Conservation (phyloP, 2,113 vertebrate species). For the Panthera uncia region DNA sequence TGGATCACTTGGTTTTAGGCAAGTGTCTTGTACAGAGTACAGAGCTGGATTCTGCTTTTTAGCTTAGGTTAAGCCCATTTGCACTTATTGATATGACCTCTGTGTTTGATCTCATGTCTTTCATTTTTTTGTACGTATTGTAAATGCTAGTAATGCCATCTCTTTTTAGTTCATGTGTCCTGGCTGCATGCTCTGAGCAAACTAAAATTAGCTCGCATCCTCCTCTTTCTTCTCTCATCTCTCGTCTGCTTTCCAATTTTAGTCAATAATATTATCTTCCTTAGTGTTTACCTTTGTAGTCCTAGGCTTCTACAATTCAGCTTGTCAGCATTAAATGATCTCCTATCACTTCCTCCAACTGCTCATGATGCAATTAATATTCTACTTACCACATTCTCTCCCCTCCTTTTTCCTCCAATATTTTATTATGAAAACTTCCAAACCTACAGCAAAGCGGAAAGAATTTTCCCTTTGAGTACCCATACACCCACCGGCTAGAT, state of each 20-base stretch:
- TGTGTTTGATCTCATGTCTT: slow-evolving; percentile 16
- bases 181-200: neutral
- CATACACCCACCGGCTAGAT: no score
- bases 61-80: neutral
- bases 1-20: neutral
- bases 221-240: neutral
- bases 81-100: neutral
- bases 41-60: slow-evolving; percentile 34
- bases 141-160: neutral
- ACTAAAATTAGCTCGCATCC: slow-evolving; percentile 38
- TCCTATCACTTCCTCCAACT: neutral
- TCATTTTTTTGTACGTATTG: neutral
- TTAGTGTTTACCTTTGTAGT: slow-evolving; percentile 1
- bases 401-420: no score
- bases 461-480: neutral
- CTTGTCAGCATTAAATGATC: slow-evolving; percentile 40
- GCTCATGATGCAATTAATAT: neutral
- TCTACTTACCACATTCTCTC: neutral
- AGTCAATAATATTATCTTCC: slow-evolving; percentile 23
- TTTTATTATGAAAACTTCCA: slow-evolving; percentile 37
- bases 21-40: neutral
- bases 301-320: neutral
- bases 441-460: slow-evolving; percentile 8
- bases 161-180: neutral
- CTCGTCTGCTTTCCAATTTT: slow-evolving; percentile 39